Evolutionary conservation across 2,888 invertebrate genomes (phyloP), one percentile per base, ranked within the genome.

Genomic region (Pristionchus exspectatus): DNA sequence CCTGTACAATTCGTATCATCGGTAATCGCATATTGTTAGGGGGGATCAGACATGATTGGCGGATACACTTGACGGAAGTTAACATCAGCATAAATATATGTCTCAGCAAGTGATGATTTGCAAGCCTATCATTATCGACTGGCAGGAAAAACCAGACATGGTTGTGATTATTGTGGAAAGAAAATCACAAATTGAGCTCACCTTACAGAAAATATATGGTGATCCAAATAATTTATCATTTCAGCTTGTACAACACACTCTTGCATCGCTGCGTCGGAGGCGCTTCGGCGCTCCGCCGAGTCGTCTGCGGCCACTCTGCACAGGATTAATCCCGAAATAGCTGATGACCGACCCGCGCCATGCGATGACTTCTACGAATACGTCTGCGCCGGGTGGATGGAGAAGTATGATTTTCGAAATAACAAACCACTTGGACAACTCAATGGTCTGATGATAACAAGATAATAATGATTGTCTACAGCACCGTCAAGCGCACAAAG

Each of bases 341-440:
- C 50, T 0, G 81, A 81, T 27, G 81, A 81, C 10, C 81, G 81
- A 81, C 81, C 81, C 14, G n/a, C 84, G 18, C 84, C 84, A 10
- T 85, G 84, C 38, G 84, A 85, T 50, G 84, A 85, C 59, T 85
- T 85, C 84, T 85, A 59, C 38, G 59, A 85, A 59, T 59, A 85
- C 59, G 84, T 33, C 24, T 85, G 84, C 21, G 84, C 33, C 5
- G 59, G 59, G 33, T 85, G 84, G 84, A 44, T 30, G 84, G 84
- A 85, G 81, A 81, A 50, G 81, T 81, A 14, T 16, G 81, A 54
- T 38, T 38, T 38, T 38, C 38, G 5, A n/a, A n/a, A n/a, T n/a
- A n/a, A n/a, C n/a, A n/a, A n/a, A n/a, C n/a, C n/a, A n/a, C n/a
- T n/a, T n/a, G n/a, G n/a, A n/a, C n/a, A n/a, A n/a, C n/a, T n/a